phyloP scores from a whole-genome alignment of 2,888 invertebrate genomes.

The Scaptomyza polygonia region DNA sequence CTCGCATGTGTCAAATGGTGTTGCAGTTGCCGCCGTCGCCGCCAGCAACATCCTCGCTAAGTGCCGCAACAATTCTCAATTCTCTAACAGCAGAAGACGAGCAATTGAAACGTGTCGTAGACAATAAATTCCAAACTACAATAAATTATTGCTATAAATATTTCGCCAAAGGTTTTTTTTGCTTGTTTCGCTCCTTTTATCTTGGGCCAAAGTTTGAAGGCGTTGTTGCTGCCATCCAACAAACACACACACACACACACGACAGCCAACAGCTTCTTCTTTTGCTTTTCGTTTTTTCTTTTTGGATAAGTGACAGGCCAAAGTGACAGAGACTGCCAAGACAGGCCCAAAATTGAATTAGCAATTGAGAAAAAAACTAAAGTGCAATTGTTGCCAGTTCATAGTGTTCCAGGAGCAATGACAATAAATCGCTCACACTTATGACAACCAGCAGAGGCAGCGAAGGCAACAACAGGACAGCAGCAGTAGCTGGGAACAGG shows the following conservation, averaged over 20 bases:
- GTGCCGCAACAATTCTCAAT: conserved; percentile 74
- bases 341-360: conserved; percentile 72
- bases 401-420: conserved; percentile 64
- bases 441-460: conserved; percentile 69
- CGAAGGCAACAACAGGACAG: neutral
- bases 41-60: conserved; percentile 67
- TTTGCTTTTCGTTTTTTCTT: conserved; percentile 2
- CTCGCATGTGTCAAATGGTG: conserved; percentile 83
- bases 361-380: conserved; percentile 64
- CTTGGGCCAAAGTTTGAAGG: conserved; percentile 60
- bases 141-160: conserved; percentile 79
- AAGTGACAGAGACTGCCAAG: conserved; percentile 60
- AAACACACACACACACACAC: conserved; percentile 13
- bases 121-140: conserved; percentile 80
- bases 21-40: conserved; percentile 50
- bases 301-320: conserved; percentile 59
- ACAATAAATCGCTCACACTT: conserved; percentile 82
- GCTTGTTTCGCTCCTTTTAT: conserved; percentile 18
- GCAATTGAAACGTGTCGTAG: conserved; percentile 81
- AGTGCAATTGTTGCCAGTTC: conserved; percentile 61
- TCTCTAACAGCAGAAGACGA: conserved; percentile 75
- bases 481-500: conserved; percentile 22
- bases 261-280: conserved; percentile 38
- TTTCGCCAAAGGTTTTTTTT: conserved; percentile 68
- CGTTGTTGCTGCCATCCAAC: conserved; percentile 50